Conservation (phyloP, 2,113 vertebrate species). For the Willisornis vidua region DNA sequence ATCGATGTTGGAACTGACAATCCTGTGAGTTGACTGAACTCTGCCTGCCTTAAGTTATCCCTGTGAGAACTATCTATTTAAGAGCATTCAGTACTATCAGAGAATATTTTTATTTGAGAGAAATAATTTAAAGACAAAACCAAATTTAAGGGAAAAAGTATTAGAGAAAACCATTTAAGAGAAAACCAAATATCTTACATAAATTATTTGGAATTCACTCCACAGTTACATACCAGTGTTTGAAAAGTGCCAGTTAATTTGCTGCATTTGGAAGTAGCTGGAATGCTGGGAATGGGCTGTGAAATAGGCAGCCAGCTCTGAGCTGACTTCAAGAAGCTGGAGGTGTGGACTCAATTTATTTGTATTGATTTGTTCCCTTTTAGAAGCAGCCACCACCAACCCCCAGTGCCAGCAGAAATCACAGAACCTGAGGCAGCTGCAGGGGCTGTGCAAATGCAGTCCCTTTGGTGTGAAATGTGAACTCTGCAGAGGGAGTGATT, state of each 20-base stretch:
- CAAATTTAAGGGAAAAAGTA: not conserved
- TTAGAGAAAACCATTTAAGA: not conserved
- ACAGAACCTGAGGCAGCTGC: accelerated
- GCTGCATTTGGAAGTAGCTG: not conserved
- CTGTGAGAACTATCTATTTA: not conserved
- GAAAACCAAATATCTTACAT: not conserved
- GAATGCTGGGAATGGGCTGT: not conserved
- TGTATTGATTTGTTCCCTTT: not conserved
- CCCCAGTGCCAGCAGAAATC: not conserved
- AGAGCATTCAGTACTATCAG: accelerated
- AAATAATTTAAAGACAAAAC: too few species aligned
- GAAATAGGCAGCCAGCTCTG: not conserved
- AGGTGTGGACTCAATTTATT: not conserved
- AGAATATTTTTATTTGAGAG: not conserved
- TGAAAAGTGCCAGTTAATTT: not conserved
- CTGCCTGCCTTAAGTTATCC: not conserved
- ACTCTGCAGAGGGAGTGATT: not conserved
- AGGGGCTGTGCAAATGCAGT: not conserved
- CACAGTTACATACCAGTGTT: accelerated
- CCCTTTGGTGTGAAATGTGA: not conserved
- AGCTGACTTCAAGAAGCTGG: not conserved
- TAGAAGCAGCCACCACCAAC: not conserved
- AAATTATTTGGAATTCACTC: not conserved
- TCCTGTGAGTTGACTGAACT: slow-evolving; percentile 71
- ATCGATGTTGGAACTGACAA: slow-evolving; percentile 97